phyloP scores from a whole-genome alignment of 2,888 invertebrate species.

The Nephrotoma flavescens region DNA sequence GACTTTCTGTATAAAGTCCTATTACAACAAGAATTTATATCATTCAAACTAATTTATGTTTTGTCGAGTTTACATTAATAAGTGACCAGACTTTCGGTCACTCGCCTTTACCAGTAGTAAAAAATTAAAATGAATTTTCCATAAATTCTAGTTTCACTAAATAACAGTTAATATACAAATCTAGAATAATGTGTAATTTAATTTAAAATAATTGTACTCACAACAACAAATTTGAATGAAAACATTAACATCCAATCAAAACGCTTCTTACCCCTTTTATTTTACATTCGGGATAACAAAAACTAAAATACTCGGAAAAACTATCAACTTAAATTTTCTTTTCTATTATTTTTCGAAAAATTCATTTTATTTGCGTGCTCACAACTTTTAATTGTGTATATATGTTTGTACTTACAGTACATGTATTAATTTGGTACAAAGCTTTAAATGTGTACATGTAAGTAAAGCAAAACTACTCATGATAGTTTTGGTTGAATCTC shows the following conservation, averaged over 20 bases:
- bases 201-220: background rate
- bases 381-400: background rate
- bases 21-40: background rate
- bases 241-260: background rate
- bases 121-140: background rate
- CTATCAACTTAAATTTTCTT: background rate
- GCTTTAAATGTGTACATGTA: background rate
- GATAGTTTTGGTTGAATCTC: background rate
- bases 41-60: background rate
- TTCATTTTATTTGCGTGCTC: background rate
- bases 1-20: background rate
- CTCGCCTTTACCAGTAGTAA: background rate
- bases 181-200: background rate
- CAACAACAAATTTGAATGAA: background rate
- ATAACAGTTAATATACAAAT: background rate
- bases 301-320: background rate
- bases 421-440: background rate
- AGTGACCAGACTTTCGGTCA: background rate
- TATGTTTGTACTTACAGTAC: background rate
- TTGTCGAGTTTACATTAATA: background rate
- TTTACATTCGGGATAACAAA: background rate
- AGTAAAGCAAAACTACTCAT: background rate
- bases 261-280: background rate
- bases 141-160: background rate
- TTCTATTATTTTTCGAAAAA: background rate